These are phyloP conservation scores for Gonatopus flavifemur DNA, from an alignment of 1,140 invertebrate species.

Conservation along the genomic window DNA sequence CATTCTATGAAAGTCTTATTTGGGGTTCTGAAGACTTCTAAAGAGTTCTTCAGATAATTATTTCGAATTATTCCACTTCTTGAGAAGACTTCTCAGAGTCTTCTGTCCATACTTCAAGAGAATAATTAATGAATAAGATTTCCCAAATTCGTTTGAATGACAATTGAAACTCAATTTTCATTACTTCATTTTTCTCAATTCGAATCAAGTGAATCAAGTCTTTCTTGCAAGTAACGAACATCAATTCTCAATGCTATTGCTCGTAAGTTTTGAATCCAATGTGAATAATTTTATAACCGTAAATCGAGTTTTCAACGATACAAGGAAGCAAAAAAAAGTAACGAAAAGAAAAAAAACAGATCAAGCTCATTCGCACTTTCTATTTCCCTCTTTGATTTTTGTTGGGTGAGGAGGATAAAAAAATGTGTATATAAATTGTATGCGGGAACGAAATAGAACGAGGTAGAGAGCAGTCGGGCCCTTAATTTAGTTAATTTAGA, in stretches of 20 bases:
- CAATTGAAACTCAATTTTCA: no score
- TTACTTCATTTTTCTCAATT: no score
- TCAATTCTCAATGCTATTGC: slow-evolving; percentile 41
- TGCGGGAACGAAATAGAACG: slow-evolving; percentile 42
- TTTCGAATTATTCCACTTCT: no score
- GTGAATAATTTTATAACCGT: slow-evolving; percentile 53
- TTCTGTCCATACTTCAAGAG: no score
- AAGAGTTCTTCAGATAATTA: no score
- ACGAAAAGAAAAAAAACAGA: slow-evolving; percentile 16
- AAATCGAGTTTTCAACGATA: slow-evolving; percentile 56
- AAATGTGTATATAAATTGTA: slow-evolving; percentile 49
- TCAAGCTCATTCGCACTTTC: neutral
- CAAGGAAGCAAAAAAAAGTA: neutral
- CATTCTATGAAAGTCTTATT: no score
- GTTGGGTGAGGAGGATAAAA: slow-evolving; percentile 13
- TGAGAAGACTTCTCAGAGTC: no score
- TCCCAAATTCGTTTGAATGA: no score
- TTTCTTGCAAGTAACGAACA: slow-evolving; percentile 14
- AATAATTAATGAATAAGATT: no score
- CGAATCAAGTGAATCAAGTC: no score
- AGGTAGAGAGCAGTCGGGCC: slow-evolving; percentile 43
- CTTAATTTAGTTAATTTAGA: slow-evolving; percentile 62
- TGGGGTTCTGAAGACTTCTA: no score
- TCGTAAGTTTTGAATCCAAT: slow-evolving; percentile 44
- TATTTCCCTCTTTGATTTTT: neutral